These are phyloP conservation scores for Escarpia spicata DNA, from an alignment of 2,888 invertebrate species.

Conservation along the genomic window DNA sequence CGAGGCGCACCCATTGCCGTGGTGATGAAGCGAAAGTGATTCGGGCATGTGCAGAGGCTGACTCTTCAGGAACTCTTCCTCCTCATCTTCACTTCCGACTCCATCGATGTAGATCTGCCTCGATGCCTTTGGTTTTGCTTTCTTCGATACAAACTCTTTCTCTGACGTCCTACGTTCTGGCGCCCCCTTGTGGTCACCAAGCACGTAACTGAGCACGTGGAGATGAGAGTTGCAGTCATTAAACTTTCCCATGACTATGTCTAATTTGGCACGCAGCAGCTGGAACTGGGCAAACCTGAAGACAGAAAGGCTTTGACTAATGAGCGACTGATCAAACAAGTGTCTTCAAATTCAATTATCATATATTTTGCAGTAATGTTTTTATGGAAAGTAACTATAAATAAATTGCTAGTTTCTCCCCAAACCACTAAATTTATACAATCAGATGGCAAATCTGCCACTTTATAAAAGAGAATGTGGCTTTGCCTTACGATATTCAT, in stretches of 20 bases:
- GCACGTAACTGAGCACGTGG: slow-evolving; percentile 9
- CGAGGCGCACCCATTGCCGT: neutral
- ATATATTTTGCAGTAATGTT: neutral
- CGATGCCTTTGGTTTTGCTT: neutral
- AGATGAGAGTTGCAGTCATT: neutral
- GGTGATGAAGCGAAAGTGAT: neutral
- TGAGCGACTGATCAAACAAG: neutral
- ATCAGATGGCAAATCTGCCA: neutral
- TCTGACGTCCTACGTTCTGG: neutral
- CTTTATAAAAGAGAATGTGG: neutral
- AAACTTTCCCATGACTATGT: neutral
- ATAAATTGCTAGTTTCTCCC: neutral
- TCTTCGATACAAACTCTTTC: neutral
- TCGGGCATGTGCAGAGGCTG: neutral
- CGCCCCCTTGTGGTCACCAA: neutral
- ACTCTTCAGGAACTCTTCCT: neutral
- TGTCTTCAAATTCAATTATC: neutral
- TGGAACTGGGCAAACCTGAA: slow-evolving; percentile 1
- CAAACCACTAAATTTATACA: neutral
- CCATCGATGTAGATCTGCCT: neutral
- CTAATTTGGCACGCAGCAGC: neutral
- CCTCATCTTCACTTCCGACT: neutral
- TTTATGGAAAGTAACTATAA: neutral
- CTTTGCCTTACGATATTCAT: neutral
- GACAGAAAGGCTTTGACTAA: neutral